Percentiles rank a stretch among this genome's conserved stretches.
These are phyloP conservation scores for Crossaster papposus DNA, from an alignment of 53 echinoderm and acorn worm genomes.

Conservation along the genomic window DNA sequence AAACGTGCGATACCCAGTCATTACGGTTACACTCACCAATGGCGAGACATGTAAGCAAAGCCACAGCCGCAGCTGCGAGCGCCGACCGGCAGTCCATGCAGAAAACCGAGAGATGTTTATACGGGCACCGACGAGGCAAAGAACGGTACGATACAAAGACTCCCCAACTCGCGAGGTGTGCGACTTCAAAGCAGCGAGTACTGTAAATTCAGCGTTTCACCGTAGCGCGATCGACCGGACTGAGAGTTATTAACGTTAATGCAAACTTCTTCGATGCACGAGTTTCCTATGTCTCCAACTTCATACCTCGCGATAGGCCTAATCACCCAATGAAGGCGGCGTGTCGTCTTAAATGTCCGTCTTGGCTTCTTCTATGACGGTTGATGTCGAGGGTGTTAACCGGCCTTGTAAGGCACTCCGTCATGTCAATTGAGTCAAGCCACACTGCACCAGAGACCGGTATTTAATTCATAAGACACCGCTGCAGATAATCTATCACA, in stretches of 20 bases:
- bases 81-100: neutral
- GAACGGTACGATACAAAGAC: neutral
- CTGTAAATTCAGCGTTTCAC: too few relatives aligned
- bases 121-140: neutral
- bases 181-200: neutral
- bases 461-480: slow-evolving; percentile 51
- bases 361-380: neutral
- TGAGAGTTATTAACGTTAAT: neutral
- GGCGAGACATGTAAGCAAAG: neutral
- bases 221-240: too few relatives aligned
- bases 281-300: neutral
- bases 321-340: neutral
- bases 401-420: slow-evolving; percentile 15
- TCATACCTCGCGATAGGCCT: neutral
- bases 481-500: slow-evolving; percentile 41
- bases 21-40: neutral
- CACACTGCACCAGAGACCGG: neutral
- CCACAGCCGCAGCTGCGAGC: neutral
- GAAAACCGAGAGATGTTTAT: neutral
- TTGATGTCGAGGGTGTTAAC: slow-evolving; percentile 26
- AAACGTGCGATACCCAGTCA: neutral
- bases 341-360: neutral
- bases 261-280: neutral
- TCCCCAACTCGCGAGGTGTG: neutral
- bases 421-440: slow-evolving; percentile 8